Evolutionary conservation across 2,113 vertebrate species (phyloP).

Genomic region (Microcebus griseorufus): DNA sequence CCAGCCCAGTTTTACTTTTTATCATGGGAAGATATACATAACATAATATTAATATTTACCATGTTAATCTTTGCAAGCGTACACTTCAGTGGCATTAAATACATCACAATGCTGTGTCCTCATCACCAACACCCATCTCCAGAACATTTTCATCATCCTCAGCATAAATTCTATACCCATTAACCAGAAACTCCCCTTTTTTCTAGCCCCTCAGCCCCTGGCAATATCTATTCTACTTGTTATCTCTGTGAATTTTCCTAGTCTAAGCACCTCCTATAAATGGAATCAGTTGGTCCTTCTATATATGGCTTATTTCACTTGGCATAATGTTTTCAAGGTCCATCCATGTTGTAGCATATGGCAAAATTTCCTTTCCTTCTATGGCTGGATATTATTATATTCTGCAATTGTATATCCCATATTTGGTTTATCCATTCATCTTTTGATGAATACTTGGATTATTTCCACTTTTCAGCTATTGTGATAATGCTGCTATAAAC

Average conservation of each 20-base stretch:
- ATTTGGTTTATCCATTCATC: not conserved
- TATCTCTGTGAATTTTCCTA: not conserved
- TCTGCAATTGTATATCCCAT: not conserved
- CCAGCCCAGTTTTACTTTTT: not conserved
- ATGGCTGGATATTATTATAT: not conserved
- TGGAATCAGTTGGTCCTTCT: not conserved
- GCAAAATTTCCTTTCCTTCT: constrained; percentile 16
- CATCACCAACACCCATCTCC: not conserved
- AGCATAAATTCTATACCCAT: not conserved
- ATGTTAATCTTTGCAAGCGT: not conserved
- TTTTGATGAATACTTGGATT: not conserved
- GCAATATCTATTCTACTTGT: not conserved
- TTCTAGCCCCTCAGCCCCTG: not conserved
- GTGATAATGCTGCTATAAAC: not conserved
- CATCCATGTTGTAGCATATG: not conserved
- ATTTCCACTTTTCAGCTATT: not conserved
- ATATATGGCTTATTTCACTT: not conserved
- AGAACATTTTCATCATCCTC: not conserved
- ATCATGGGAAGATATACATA: not conserved
- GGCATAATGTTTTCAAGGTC: not conserved
- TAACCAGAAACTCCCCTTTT: not conserved
- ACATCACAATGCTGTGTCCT: not conserved
- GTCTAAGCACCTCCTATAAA: not conserved
- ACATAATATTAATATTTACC: not conserved
- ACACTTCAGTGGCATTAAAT: not conserved